These are phyloP conservation scores for Ceyx cyanopectus DNA, from an alignment of 2,113 vertebrate genomes.

Conservation along the genomic window DNA sequence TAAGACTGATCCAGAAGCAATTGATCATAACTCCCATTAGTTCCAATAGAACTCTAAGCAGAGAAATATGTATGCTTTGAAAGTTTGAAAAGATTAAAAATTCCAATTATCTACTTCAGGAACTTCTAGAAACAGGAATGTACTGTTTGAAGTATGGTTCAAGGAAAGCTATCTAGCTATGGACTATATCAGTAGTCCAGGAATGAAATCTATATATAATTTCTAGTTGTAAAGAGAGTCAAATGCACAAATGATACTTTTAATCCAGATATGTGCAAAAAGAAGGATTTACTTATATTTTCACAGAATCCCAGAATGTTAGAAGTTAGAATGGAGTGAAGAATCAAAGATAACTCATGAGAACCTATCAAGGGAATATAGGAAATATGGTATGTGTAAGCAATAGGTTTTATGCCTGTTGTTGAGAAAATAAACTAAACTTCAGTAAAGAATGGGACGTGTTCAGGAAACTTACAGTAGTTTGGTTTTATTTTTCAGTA, in stretches of 20 bases:
- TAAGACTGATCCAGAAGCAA: neutral
- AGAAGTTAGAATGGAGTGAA: neutral
- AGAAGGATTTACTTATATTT: neutral
- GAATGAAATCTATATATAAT: neutral
- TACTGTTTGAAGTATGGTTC: neutral
- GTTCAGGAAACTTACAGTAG: fast-evolving
- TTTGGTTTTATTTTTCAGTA: neutral
- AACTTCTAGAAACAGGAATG: neutral
- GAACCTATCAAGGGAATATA: neutral
- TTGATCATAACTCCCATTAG: neutral
- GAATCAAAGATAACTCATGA: neutral
- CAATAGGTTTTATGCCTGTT: neutral
- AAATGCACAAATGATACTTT: neutral
- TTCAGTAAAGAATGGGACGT: neutral
- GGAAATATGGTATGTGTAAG: neutral
- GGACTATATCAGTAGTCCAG: neutral
- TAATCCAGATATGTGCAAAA: neutral
- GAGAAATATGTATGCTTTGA: neutral
- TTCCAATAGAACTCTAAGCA: neutral
- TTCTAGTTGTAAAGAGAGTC: neutral
- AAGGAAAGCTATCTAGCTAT: neutral
- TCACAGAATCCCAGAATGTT: neutral
- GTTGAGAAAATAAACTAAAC: neutral
- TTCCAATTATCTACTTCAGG: neutral
- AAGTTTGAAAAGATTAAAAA: neutral